phyloP scores from a whole-genome alignment of 2,888 invertebrate genomes.

The Chromoteleia sp. region DNA sequence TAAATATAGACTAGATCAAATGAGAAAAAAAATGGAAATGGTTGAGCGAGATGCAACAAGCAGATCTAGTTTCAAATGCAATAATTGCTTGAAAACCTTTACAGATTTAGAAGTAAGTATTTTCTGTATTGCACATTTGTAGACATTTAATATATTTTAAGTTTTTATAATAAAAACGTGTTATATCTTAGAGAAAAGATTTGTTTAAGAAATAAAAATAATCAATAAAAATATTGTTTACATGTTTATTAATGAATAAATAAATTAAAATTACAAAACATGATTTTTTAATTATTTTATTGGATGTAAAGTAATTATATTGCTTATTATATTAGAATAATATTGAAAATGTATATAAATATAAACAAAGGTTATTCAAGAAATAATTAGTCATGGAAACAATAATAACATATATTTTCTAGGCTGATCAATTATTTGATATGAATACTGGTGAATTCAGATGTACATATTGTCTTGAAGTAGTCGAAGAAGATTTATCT shows the following conservation, averaged over 20 bases:
- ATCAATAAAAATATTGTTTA: too few relatives aligned
- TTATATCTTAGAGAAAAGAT: constrained; percentile 1
- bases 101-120: constrained; percentile 94
- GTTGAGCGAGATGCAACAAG: constrained; percentile 98
- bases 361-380: too few relatives aligned
- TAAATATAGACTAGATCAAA: constrained; percentile 98
- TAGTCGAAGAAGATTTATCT: constrained; percentile 97
- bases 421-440: constrained; percentile 96
- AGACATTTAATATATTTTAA: background rate
- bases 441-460: constrained; percentile 93
- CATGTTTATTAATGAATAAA: too few relatives aligned
- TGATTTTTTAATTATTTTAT: too few relatives aligned
- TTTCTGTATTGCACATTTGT: background rate
- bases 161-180: background rate
- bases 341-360: too few relatives aligned
- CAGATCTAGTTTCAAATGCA: constrained; percentile 97
- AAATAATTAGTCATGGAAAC: background rate
- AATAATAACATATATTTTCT: background rate
- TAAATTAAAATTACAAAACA: too few relatives aligned
- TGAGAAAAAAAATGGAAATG: constrained; percentile 97
- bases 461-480: constrained; percentile 95
- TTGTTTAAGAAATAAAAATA: too few relatives aligned
- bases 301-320: too few relatives aligned
- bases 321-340: too few relatives aligned
- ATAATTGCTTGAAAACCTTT: constrained; percentile 95